Evolutionary conservation across 2,888 invertebrate species (phyloP).

Genomic region (Eudasyphora cyanicolor): DNA sequence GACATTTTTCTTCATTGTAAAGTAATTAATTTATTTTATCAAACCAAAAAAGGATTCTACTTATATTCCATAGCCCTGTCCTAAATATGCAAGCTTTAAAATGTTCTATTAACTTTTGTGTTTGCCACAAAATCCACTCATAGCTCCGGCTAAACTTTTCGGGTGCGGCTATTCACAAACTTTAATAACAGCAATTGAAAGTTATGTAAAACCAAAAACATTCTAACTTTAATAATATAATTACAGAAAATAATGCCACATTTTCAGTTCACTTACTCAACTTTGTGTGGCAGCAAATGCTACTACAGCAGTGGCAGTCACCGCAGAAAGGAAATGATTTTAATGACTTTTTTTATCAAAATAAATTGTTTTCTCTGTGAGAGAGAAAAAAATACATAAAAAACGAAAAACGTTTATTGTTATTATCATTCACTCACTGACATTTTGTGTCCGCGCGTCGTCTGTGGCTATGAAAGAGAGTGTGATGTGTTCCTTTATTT

Average conservation of each 20-base stretch:
- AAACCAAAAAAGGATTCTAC: no score
- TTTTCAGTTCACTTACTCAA: conserved; percentile 29
- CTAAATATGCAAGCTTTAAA: neutral
- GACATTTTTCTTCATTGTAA: no score
- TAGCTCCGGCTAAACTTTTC: conserved; percentile 9
- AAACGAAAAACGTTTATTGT: conserved; percentile 21
- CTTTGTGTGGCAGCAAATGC: conserved; percentile 13
- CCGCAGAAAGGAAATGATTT: neutral
- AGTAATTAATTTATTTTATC: no score
- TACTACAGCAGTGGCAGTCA: neutral
- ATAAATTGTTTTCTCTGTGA: neutral
- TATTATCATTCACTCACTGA: conserved; percentile 10
- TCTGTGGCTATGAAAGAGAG: no score
- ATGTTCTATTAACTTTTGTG: neutral
- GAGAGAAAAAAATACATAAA: neutral
- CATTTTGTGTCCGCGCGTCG: no score
- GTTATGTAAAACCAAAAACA: conserved; percentile 7
- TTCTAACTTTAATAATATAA: conserved; percentile 45
- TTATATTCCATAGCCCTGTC: no score
- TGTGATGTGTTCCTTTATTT: neutral
- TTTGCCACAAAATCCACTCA: neutral
- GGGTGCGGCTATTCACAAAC: neutral
- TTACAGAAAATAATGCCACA: conserved; percentile 20
- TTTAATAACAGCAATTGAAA: conserved; percentile 6
- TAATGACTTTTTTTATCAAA: conserved; percentile 1